Base-by-base conservation (phyloP, 1,140 invertebrate genomes). In the Uloborus diversus region DNA sequence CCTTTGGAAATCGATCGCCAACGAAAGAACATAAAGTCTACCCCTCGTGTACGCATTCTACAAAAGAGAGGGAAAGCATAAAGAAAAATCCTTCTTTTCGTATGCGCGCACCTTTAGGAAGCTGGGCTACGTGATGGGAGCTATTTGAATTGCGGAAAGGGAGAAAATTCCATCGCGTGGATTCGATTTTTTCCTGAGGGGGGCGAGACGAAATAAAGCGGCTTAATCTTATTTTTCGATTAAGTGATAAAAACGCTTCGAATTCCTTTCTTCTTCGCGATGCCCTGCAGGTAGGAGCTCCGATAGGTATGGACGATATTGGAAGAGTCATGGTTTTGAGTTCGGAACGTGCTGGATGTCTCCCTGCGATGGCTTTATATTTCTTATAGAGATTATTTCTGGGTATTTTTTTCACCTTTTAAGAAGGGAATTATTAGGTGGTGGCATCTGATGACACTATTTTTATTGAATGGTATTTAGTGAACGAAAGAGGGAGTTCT, bases 201-300 rank as follows among this genome's bases (percentile, higher is more conserved):
- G 59, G 37, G 35, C 32, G 59, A 30, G 61, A 62, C 47, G 62
- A 78, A 78, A 66, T 78, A 78, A 78, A 78, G 73, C 61, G 37
- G 73, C 73, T 78, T 78, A 78, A 78, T 78, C 73, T 66, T 78
- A 78, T 78, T 78, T 78, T 78, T 78, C 73, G 73, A 78, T 78
- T 78, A 78, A 78, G 73, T 78, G 73, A 78, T 78, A 78, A 78
- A 78, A 78, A 78, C 73, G 73, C 73, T 62, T 65, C 14, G 73
- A 66, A 78, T 78, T 78, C 73, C 49, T 65, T 64, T 78, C 73
- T 56, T 42, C 37, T 25, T 20, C 57, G 13, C 11, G 5, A 9
- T 30, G 27, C 27, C 28, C 51, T 71, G 20, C 51, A 71, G 68
- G 51, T 71, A 56, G 27, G 42, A 69, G 28, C 20, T 14, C 28